Base-by-base conservation (phyloP, 2,797 vertebrate species). In the Micrastur ruficollis region DNA sequence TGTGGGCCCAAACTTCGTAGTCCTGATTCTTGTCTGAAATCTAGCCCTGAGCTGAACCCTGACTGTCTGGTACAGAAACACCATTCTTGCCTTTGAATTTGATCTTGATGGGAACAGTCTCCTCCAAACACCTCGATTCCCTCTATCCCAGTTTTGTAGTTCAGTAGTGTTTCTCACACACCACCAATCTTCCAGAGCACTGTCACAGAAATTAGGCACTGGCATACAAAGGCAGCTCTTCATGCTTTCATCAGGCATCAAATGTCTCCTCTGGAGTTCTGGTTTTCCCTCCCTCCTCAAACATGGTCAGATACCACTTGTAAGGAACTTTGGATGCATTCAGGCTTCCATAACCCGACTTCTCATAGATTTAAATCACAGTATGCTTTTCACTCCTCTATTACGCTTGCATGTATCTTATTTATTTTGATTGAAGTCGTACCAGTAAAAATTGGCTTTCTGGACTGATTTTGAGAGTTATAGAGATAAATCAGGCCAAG, bases 391-490 rank as follows among this genome's bases (percentile, higher is more conserved):
- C 59, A 78, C 49, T 53, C 58, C 44, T 27, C 11, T 87, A 3
- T 40, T 84, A 31, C 44, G 32, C 3, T n/a, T 78, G 11, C 20
- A 32, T 16, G 3, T 19, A 14, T 72, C 18, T 58, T 75, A 20
- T 14, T 46, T 32, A 53, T 44, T 91, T 79, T 20, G 6, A 34
- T 3, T 67, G 31, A 50, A 61, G 23, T 46, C 58, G 9, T 47
- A 18, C 14, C 31, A 56, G 94, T 91, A 75, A 88, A 93, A 90
- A 56, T 52, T 80, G 25, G 27, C 70, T 93, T 89, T 86, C 25
- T 47, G 44, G 68, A 40, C 56, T 93, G 80, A 36, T 95, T 95
- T 78, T 76, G n/a, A 87, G 53, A 86, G 32, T 56, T 55, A 49
- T 15, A n/a, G 91, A 66, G 44, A 56, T 63, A 95, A 89, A 90